Conservation (phyloP, 2,797 vertebrate species). For the Sitta carolinensis region DNA sequence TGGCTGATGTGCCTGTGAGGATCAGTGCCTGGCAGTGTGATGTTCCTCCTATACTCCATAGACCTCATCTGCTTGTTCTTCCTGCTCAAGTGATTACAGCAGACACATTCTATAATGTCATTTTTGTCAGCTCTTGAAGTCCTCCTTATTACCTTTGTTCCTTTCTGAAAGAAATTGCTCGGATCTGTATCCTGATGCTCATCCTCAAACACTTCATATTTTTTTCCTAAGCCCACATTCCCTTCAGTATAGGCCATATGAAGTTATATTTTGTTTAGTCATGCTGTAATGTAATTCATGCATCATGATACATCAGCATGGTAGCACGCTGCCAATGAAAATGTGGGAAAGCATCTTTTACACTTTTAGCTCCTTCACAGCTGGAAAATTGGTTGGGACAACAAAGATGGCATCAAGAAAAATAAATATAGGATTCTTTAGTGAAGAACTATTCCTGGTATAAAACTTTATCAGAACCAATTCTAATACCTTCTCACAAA, state of each 20-base stretch:
- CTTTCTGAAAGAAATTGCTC: neutral
- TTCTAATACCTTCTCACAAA: neutral
- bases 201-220: neutral
- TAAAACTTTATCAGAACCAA: neutral
- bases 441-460: neutral
- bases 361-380: neutral
- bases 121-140: neutral
- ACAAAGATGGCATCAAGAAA: neutral
- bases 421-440: neutral
- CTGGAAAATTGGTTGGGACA: neutral
- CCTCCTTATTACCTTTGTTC: neutral
- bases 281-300: neutral
- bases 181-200: neutral
- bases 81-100: neutral
- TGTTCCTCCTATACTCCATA: neutral
- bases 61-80: neutral
- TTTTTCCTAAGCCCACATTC: neutral
- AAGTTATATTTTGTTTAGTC: neutral
- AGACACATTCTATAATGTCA: neutral
- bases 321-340: neutral
- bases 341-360: neutral
- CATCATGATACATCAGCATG: neutral
- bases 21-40: neutral
- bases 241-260: neutral
- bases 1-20: accelerated